phyloP scores from a whole-genome alignment of 2,113 vertebrate genomes.

The Oenanthe melanoleuca region DNA sequence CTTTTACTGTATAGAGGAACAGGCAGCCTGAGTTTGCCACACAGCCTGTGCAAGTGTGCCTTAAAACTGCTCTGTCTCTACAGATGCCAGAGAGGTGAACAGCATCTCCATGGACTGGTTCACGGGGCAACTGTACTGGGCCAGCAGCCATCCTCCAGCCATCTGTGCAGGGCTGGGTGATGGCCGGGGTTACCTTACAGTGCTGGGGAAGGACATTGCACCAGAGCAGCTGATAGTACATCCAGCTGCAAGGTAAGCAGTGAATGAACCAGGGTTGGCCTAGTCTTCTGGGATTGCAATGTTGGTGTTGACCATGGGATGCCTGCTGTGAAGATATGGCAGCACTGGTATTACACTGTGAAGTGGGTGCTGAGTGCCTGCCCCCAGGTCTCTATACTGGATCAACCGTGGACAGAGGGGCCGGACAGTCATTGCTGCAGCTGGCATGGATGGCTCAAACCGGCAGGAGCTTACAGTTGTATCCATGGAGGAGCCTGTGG shows the following conservation, averaged over 20 bases:
- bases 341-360: neutral
- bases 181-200: constrained; percentile 76
- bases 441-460: constrained; percentile 88
- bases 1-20: neutral
- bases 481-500: constrained; percentile 79
- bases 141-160: constrained; percentile 73
- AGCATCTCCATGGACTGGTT: constrained; percentile 89
- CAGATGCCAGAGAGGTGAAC: constrained; percentile 79
- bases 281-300: rapidly evolving
- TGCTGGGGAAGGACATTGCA: constrained; percentile 82
- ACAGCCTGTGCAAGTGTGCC: neutral
- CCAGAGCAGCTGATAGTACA: constrained; percentile 83
- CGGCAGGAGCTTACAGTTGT: constrained; percentile 71
- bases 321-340: neutral
- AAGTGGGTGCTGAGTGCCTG: constrained; percentile 60
- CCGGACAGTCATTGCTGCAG: constrained; percentile 78
- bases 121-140: constrained; percentile 88
- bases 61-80: neutral
- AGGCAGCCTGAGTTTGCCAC: neutral
- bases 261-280: neutral
- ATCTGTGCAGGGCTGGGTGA: constrained; percentile 80
- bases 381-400: constrained; percentile 86
- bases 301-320: neutral
- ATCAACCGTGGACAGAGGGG: constrained; percentile 75
- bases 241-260: constrained; percentile 80